Conservation (phyloP, 1,140 invertebrate species). For the Leptopilina clavipes region DNA sequence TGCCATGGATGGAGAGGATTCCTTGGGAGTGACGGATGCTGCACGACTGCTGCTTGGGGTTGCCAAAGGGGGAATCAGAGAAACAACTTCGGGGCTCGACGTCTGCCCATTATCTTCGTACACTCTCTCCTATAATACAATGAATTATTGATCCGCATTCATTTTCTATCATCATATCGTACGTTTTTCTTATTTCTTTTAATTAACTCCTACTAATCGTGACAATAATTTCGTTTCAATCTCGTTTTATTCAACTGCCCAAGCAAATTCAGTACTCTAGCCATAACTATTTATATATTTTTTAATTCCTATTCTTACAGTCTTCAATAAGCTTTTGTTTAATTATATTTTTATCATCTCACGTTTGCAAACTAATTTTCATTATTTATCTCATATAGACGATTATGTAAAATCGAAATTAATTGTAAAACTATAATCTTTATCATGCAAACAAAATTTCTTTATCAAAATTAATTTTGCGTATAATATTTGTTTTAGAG, state of each 20-base stretch:
- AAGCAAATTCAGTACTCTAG: slow-evolving; percentile 37
- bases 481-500: too few relatives aligned
- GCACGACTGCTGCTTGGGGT: slow-evolving; percentile 67
- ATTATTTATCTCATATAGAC: not conserved
- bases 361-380: not conserved
- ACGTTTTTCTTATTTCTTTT: slow-evolving; percentile 38
- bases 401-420: too few relatives aligned
- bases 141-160: slow-evolving; percentile 65
- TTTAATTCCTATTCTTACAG: not conserved
- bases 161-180: slow-evolving; percentile 44
- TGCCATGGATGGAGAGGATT: slow-evolving; percentile 61
- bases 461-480: too few relatives aligned
- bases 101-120: slow-evolving; percentile 71
- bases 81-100: slow-evolving; percentile 70
- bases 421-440: too few relatives aligned
- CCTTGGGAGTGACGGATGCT: slow-evolving; percentile 63
- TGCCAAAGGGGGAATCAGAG: slow-evolving; percentile 67
- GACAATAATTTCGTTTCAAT: slow-evolving; percentile 17
- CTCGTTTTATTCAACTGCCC: slow-evolving; percentile 47
- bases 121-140: slow-evolving; percentile 72
- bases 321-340: not conserved
- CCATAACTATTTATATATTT: not conserved
- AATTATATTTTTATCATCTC: not conserved
- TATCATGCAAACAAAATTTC: too few relatives aligned
- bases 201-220: not conserved